Conservation (phyloP, 1,140 invertebrate species). For the Alviniconcha marisindica region DNA sequence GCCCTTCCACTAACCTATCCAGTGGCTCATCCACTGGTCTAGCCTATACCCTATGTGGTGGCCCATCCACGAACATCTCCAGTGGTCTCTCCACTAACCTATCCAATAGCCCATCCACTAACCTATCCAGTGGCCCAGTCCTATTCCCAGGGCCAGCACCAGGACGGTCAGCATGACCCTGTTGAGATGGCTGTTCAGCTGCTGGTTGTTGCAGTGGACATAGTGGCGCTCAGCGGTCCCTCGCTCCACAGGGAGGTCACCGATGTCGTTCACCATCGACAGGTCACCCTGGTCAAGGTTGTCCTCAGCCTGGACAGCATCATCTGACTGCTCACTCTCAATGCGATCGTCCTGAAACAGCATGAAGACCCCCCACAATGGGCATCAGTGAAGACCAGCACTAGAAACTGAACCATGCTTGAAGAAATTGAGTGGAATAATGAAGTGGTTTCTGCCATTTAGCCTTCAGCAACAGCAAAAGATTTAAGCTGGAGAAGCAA, state of each 20-base stretch:
- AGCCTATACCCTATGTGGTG: too few relatives aligned
- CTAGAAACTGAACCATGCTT: too few relatives aligned
- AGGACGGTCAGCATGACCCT: conserved; percentile 16
- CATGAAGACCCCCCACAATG: too few relatives aligned
- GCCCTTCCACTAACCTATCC: too few relatives aligned
- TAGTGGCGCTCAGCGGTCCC: conserved; percentile 26
- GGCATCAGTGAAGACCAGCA: too few relatives aligned
- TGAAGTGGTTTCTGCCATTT: too few relatives aligned
- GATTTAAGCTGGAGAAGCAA: too few relatives aligned
- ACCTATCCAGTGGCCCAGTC: conserved; percentile 36
- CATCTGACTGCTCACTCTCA: conserved; percentile 34
- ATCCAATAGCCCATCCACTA: neutral
- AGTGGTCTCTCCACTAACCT: too few relatives aligned
- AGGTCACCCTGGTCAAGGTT: conserved; percentile 23
- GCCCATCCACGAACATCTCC: too few relatives aligned
- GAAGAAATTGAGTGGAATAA: too few relatives aligned
- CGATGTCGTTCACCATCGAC: conserved; percentile 30
- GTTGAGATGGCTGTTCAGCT: conserved; percentile 30
- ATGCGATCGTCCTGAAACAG: conserved; percentile 33
- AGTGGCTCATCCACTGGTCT: too few relatives aligned
- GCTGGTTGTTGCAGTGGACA: conserved; percentile 31
- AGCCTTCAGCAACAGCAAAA: too few relatives aligned
- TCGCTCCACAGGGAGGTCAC: conserved; percentile 26
- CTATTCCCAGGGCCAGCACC: conserved; percentile 24
- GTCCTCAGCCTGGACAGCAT: conserved; percentile 13